Base-by-base conservation (phyloP, 2,113 vertebrate species). In the Gymnocephalus cernua region DNA sequence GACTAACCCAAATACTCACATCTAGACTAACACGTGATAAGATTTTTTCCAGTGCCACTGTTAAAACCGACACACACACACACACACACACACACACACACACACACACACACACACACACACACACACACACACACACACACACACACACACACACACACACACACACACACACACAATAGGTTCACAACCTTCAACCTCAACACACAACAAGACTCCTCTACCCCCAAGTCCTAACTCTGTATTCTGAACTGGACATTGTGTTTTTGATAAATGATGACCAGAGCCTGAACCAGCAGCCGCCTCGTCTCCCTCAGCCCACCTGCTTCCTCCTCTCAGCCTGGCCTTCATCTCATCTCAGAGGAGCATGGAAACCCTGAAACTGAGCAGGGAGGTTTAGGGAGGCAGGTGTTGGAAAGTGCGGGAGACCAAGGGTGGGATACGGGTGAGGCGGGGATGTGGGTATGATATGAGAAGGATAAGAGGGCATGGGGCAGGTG, bases 221-320 rank as follows among this genome's bases (percentile, higher is more conserved):
- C 81, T 51, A 12, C 62, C 74, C 74, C 71, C 75, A 44, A 35
- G 62, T 67, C 84, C 75, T 80, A 74, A 74, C 69, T 83, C 69
- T 77, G 83, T 87, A 81, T 77, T 86, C 79, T 80, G 61, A 89
- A 82, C 83, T 80, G 92, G 73, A 90, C 84, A 79, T 89, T 85
- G 48, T 86, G 70, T 83, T 88, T 87, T 86, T 84, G 68, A 83
- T 86, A 86, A 88, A 84, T 74, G 74, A 79, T 86, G 80, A 87
- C 85, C 74, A 77, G 73, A 65, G 67, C 73, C 71, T 65, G 75
- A 77, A 61, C 74, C 79, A 82, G 64, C 83, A 74, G 81, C 74
- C 6, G 21, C 67, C 61, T 85, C 2, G 12, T 74, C 58, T 48
- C 53, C 53, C 25, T n/a, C 69, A 18, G 11, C 21, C 69, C 4